phyloP scores from a whole-genome alignment of 2,888 invertebrate species.

The Dryobota labecula region DNA sequence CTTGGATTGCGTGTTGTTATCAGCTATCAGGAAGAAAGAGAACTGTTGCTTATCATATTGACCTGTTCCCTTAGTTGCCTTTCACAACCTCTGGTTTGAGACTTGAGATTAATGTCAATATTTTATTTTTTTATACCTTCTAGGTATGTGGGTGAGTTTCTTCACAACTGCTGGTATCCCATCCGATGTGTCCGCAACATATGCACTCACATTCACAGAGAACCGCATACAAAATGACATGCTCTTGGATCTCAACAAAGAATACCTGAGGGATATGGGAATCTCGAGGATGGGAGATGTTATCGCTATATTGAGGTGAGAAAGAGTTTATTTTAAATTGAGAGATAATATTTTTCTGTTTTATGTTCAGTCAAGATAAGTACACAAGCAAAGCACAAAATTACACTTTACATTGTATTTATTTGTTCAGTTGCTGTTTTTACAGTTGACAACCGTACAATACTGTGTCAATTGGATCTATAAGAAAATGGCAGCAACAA shows the following conservation, averaged over 20 bases:
- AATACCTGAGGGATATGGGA: conserved; percentile 97
- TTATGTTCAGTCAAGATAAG: background rate
- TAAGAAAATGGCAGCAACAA: background rate
- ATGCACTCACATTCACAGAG: conserved; percentile 96
- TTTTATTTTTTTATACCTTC: conserved; percentile 12
- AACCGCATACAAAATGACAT: conserved; percentile 96
- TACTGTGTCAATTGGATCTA: background rate
- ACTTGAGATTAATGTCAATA: background rate
- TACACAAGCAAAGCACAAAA: background rate
- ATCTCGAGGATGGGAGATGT: conserved; percentile 93
- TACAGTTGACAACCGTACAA: background rate
- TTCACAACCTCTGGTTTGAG: background rate
- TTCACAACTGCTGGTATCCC: conserved; percentile 96
- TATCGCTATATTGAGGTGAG: conserved; percentile 93
- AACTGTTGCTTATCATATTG: background rate
- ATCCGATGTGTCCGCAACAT: conserved; percentile 94
- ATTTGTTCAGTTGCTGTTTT: conserved; percentile 18
- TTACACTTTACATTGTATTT: background rate
- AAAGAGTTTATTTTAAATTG: background rate
- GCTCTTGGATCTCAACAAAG: conserved; percentile 96
- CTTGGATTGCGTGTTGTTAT: background rate
- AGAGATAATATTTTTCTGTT: background rate
- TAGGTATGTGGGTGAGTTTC: conserved; percentile 95
- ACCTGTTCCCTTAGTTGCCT: background rate
- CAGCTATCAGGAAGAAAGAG: background rate